phyloP scores from a whole-genome alignment of 2,113 vertebrate genomes.

The Poecile atricapillus region DNA sequence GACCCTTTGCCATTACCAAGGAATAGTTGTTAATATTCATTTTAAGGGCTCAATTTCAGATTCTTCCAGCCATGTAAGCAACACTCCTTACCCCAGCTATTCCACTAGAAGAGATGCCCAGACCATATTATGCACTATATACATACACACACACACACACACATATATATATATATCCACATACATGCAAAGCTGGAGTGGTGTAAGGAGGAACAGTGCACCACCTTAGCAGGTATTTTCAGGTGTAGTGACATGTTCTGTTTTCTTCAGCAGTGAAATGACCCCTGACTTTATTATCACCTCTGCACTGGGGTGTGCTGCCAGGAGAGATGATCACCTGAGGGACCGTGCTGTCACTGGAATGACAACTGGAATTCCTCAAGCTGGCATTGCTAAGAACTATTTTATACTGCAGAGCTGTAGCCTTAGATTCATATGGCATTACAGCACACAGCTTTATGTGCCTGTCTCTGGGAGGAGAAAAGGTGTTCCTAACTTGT shows the following conservation, averaged over 20 bases:
- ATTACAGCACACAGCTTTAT: neutral
- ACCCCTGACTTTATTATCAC: neutral
- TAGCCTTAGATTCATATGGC: neutral
- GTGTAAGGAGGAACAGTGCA: neutral
- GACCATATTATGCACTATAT: neutral
- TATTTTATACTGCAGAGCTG: neutral
- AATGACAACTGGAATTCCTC: neutral
- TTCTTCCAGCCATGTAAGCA: neutral
- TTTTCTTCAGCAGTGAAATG: neutral
- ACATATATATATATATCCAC: neutral
- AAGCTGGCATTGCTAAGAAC: neutral
- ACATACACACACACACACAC: too few relatives aligned
- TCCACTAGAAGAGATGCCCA: neutral
- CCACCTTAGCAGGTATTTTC: neutral
- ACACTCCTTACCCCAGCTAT: neutral
- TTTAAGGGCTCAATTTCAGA: neutral
- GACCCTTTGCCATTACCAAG: neutral
- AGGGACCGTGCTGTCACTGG: neutral
- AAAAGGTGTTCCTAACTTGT: neutral
- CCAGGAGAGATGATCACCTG: neutral
- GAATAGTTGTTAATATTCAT: neutral
- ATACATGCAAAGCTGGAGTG: neutral
- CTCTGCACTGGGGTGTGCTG: neutral
- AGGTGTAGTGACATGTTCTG: neutral
- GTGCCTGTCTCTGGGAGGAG: neutral